These are phyloP conservation scores for Tautogolabrus adspersus DNA, from an alignment of 2,113 vertebrate species.

Conservation along the genomic window DNA sequence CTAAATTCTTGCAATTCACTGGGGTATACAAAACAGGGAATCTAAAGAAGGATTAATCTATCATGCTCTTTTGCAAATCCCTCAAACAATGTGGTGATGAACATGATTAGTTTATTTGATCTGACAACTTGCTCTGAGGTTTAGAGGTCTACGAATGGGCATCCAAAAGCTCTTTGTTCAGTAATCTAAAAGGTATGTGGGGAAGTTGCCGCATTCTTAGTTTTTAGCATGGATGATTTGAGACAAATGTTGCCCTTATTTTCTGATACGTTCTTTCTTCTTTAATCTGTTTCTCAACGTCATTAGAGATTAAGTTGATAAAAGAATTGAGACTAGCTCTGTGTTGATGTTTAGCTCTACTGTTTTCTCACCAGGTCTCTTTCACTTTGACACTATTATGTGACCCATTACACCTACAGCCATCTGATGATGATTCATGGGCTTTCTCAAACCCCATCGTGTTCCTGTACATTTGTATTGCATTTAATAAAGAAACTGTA, in stretches of 20 bases:
- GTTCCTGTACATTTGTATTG: conserved; percentile 2
- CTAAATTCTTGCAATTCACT: conserved; percentile 66
- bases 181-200: conserved; percentile 6
- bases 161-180: conserved; percentile 34
- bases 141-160: conserved; percentile 27
- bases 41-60: conserved; percentile 67
- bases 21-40: conserved; percentile 35
- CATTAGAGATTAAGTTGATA: neutral
- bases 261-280: neutral
- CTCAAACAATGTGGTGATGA: conserved; percentile 58
- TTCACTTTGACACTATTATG: neutral
- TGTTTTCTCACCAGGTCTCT: neutral
- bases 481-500: neutral
- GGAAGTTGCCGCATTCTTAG: neutral
- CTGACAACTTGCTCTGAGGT: conserved; percentile 43
- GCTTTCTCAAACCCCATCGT: neutral
- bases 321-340: neutral
- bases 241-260: conserved; percentile 2
- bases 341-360: no score
- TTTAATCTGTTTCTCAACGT: conserved; percentile 6
- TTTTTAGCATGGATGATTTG: conserved; percentile 2
- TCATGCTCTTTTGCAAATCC: conserved; percentile 60
- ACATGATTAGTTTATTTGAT: conserved; percentile 48
- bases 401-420: neutral
- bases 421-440: neutral